Evolutionary conservation across 2,888 invertebrate genomes (phyloP).

Genomic region (Eustalomyia histrio): DNA sequence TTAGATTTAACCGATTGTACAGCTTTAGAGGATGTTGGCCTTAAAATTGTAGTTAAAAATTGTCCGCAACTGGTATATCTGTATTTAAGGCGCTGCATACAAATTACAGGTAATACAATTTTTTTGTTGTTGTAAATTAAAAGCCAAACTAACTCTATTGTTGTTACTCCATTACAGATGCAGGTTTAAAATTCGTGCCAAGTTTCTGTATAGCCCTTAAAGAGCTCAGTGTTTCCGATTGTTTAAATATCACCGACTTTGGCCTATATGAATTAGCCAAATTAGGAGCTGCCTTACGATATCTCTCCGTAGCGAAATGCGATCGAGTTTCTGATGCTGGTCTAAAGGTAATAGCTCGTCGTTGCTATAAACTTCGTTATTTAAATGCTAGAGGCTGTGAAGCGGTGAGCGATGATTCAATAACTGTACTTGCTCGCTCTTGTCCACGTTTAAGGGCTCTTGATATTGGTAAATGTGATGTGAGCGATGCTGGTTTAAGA

Average conservation of each 20-base stretch:
- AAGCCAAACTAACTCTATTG: neutral
- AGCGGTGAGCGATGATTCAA: constrained; percentile 95
- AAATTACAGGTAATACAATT: constrained; percentile 86
- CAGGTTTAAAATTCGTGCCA: constrained; percentile 94
- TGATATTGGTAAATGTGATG: constrained; percentile 95
- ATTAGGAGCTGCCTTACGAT: constrained; percentile 92
- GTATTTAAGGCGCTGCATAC: constrained; percentile 91
- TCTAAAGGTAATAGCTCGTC: constrained; percentile 89
- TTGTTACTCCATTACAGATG: constrained; percentile 81
- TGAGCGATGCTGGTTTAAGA: constrained; percentile 92
- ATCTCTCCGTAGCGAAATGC: constrained; percentile 96
- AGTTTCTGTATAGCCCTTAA: constrained; percentile 91
- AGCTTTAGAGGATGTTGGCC: constrained; percentile 90
- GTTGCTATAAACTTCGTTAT: constrained; percentile 93
- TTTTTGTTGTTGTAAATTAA: too few species aligned
- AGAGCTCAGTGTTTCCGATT: constrained; percentile 94
- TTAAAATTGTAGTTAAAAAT: constrained; percentile 90
- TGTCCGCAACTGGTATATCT: constrained; percentile 93
- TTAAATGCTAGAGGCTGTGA: constrained; percentile 95
- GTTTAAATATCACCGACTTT: constrained; percentile 92
- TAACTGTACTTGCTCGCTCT: constrained; percentile 90
- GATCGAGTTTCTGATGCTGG: constrained; percentile 95
- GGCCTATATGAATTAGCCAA: constrained; percentile 94
- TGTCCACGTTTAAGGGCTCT: constrained; percentile 92
- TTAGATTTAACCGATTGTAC: constrained; percentile 95